A percentile compares a stretch with the other conserved stretches of the same genome.
phyloP scores from a whole-genome alignment of 2,888 invertebrate genomes.

The Euplagia quadripunctaria region DNA sequence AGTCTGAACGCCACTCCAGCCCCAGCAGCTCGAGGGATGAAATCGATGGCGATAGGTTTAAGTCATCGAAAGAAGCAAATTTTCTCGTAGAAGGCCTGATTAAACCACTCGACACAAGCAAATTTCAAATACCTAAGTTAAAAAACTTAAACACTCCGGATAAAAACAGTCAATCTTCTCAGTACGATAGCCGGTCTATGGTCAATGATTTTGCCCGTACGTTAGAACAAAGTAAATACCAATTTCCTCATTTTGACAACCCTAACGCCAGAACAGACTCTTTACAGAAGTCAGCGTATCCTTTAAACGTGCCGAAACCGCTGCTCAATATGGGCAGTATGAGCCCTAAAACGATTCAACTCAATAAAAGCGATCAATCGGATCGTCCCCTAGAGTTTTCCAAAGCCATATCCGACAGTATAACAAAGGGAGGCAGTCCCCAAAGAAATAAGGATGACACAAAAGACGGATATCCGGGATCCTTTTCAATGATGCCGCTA shows the following conservation, averaged over 20 bases:
- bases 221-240: conserved; percentile 80
- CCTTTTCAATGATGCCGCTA: conserved; percentile 77
- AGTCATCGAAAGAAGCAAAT: conserved; percentile 89
- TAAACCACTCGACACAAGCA: conserved; percentile 92
- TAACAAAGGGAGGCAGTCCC: conserved; percentile 74
- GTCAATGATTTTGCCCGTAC: conserved; percentile 81
- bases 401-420: conserved; percentile 76
- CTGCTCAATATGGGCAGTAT: conserved; percentile 78
- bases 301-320: conserved; percentile 82
- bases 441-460: conserved; percentile 78
- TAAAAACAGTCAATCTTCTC: conserved; percentile 77
- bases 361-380: conserved; percentile 68
- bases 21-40: conserved; percentile 90
- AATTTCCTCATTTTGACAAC: conserved; percentile 80
- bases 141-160: conserved; percentile 83
- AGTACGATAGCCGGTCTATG: conserved; percentile 79
- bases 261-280: conserved; percentile 72
- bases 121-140: conserved; percentile 95
- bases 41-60: conserved; percentile 89
- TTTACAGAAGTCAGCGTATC: conserved; percentile 79
- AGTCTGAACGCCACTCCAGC: conserved; percentile 89
- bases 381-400: conserved; percentile 76
- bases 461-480: conserved; percentile 70
- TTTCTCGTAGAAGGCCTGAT: conserved; percentile 91
- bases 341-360: conserved; percentile 78